Evolutionary conservation across 2,113 vertebrate species (phyloP).

Genomic region (Peucedramus taeniatus): DNA sequence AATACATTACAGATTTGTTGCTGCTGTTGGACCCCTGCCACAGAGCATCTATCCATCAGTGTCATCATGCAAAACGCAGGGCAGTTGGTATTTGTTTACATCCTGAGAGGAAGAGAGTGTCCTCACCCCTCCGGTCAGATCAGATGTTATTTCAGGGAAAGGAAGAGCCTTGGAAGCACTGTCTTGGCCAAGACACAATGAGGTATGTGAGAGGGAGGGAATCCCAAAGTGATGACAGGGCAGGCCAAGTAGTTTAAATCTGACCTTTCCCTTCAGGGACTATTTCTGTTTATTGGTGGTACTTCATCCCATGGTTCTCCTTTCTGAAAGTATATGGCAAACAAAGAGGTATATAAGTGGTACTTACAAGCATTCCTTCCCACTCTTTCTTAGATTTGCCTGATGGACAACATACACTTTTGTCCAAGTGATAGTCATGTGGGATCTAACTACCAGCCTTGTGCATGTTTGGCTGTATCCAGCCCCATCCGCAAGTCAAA

Average conservation of each 20-base stretch:
- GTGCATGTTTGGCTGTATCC: background rate
- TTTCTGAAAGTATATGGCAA: background rate
- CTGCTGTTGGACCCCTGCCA: conserved; percentile 29
- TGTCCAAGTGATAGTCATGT: background rate
- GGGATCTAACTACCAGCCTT: background rate
- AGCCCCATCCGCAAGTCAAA: background rate
- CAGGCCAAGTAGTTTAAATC: background rate
- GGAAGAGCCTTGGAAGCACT: background rate
- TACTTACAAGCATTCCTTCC: background rate
- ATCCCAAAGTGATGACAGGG: background rate
- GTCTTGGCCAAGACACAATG: background rate
- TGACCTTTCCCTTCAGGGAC: background rate
- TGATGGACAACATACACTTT: background rate
- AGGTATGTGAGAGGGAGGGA: background rate
- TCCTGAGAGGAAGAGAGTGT: conserved; percentile 42
- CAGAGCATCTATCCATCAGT: background rate
- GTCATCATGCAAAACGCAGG: background rate
- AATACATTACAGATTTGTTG: background rate
- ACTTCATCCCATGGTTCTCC: background rate
- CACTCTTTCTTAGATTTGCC: background rate
- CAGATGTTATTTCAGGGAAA: conserved; percentile 46
- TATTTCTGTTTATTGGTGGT: background rate
- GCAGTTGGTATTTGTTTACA: conserved; percentile 24
- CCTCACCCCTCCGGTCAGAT: background rate
- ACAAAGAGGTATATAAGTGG: background rate